Conservation (phyloP, 1,140 invertebrate genomes). For the Lasioglossum albipes region DNA sequence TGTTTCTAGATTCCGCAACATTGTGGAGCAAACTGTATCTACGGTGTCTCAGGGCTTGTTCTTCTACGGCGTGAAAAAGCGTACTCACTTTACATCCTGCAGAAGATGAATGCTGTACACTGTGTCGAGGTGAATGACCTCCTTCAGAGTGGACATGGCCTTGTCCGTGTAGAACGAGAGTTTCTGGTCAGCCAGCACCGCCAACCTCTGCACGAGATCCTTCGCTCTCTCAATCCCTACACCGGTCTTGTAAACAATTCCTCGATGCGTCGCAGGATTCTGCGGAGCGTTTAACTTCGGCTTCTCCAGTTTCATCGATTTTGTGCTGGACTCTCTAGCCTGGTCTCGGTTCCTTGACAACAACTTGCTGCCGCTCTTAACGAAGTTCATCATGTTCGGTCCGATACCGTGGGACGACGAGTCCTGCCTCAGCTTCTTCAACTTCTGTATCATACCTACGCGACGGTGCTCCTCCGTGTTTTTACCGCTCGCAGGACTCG, state of each 20-base stretch:
- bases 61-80: background rate
- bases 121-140: conserved; percentile 81
- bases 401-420: conserved; percentile 66
- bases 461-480: conserved; percentile 56
- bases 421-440: conserved; percentile 71
- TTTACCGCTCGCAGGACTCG: conserved; percentile 19
- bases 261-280: conserved; percentile 70
- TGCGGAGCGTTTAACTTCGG: conserved; percentile 62
- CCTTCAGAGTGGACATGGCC: conserved; percentile 80
- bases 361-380: conserved; percentile 69
- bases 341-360: conserved; percentile 68
- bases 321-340: conserved; percentile 31
- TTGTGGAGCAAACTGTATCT: background rate
- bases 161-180: conserved; percentile 81
- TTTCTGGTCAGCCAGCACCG: conserved; percentile 80
- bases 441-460: conserved; percentile 69
- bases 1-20: background rate
- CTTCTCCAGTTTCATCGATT: conserved; percentile 65
- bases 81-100: conserved; percentile 82
- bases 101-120: conserved; percentile 84
- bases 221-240: conserved; percentile 80
- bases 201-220: conserved; percentile 80
- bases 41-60: background rate
- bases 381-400: conserved; percentile 74
- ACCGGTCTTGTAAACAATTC: conserved; percentile 75